phyloP scores from a whole-genome alignment of 2,888 invertebrate genomes.

The Stomorhina lunata region DNA sequence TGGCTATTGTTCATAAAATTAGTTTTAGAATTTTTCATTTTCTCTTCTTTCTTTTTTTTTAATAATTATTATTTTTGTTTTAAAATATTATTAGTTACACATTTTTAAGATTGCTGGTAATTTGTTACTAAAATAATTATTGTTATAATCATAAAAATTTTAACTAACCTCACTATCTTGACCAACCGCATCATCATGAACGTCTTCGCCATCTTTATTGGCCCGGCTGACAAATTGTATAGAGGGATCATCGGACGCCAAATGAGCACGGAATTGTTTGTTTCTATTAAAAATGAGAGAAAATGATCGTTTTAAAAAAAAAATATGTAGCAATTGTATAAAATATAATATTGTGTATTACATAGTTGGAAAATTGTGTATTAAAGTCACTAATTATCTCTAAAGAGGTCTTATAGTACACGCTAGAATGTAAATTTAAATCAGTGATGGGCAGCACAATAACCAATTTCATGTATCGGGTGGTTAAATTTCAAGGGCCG shows the following conservation, averaged over 20 bases:
- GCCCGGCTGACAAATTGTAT: constrained; percentile 75
- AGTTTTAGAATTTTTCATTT: constrained; percentile 38
- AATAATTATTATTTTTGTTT: constrained; percentile 10
- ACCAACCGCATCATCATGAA: constrained; percentile 72
- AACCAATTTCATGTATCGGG: no score
- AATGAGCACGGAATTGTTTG: constrained; percentile 87
- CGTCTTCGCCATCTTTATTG: constrained; percentile 72
- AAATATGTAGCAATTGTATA: not conserved
- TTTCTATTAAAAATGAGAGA: constrained; percentile 80
- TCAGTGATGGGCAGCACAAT: no score
- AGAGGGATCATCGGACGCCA: constrained; percentile 85
- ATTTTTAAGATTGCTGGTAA: constrained; percentile 28
- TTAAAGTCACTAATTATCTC: no score
- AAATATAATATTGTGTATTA: no score
- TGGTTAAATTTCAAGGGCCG: no score
- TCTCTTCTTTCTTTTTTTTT: not conserved
- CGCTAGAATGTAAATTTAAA: no score
- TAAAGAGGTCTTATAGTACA: no score
- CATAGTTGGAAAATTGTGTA: no score
- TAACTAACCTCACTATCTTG: constrained; percentile 78
- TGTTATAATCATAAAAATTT: constrained; percentile 9
- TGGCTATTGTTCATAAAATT: constrained; percentile 26
- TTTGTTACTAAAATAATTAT: constrained; percentile 9
- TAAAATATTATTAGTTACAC: constrained; percentile 72
- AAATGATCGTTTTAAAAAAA: not conserved